These are phyloP conservation scores for Echinometra lucunter DNA, from an alignment of 53 echinoderm and acorn worm genomes.

Conservation along the genomic window DNA sequence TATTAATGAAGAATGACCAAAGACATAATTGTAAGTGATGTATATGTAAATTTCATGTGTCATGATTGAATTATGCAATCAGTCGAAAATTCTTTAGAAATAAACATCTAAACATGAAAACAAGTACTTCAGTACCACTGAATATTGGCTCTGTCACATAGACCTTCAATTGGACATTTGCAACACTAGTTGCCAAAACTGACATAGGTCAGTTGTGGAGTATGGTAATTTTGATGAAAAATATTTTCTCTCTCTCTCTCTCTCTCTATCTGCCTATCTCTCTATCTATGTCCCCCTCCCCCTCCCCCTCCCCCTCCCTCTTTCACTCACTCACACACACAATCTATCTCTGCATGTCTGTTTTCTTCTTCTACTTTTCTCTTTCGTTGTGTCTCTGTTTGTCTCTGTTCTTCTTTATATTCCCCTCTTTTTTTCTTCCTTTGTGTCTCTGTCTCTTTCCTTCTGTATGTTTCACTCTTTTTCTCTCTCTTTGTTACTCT, in stretches of 20 bases:
- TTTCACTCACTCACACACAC: background rate
- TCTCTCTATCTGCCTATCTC: background rate
- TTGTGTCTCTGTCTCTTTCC: background rate
- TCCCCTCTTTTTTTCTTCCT: background rate
- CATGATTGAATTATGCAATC: background rate
- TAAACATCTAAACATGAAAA: background rate
- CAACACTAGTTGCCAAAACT: background rate
- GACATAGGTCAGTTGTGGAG: background rate
- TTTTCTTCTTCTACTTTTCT: background rate
- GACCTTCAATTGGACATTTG: background rate
- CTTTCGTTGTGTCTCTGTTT: background rate
- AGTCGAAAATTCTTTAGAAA: background rate
- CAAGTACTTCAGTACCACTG: background rate
- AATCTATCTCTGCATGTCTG: background rate
- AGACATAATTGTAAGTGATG: background rate
- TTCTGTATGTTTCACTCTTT: background rate
- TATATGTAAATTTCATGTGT: background rate
- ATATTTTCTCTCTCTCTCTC: background rate
- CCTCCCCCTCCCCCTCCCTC: background rate
- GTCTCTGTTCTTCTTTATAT: background rate
- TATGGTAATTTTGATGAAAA: background rate
- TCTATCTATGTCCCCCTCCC: background rate
- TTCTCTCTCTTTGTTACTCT: background rate
- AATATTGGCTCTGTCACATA: background rate
- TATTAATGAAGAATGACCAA: too few species aligned